A percentile compares a stretch with the other conserved stretches of the same genome.
These are phyloP conservation scores for Microctenopoma lineatum DNA, from an alignment of 2,797 vertebrate species.

Conservation along the genomic window DNA sequence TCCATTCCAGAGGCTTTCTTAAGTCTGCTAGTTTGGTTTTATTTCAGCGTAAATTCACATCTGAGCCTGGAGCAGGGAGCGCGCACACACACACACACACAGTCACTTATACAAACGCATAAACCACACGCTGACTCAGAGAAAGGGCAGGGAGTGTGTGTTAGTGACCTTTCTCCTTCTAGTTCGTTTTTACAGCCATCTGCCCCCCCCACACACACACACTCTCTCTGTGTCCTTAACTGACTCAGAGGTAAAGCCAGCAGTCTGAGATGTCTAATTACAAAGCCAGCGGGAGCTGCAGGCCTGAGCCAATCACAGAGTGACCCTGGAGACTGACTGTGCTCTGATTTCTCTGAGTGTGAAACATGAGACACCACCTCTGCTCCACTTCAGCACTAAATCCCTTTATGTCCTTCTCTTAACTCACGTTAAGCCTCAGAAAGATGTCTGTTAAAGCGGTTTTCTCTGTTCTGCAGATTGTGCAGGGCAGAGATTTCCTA, in stretches of 20 bases:
- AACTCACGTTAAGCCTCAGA: not conserved
- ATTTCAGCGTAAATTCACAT: too few species aligned
- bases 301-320: constrained; percentile 39
- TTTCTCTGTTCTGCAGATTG: not conserved
- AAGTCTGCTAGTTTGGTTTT: too few species aligned
- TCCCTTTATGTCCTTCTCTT: not conserved
- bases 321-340: not conserved
- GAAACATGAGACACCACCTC: constrained; percentile 26
- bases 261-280: constrained; percentile 28
- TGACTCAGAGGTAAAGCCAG: constrained; percentile 37
- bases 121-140: constrained; percentile 12
- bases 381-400: not conserved
- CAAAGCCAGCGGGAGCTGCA: constrained; percentile 36
- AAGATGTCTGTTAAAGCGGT: not conserved
- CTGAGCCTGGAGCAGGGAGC: not conserved
- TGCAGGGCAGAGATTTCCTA: constrained; percentile 14
- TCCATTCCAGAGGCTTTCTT: too few species aligned
- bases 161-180: constrained; percentile 40
- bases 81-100: not conserved
- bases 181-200: constrained; percentile 26
- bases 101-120: constrained; percentile 12
- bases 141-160: constrained; percentile 18
- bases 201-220: constrained; percentile 17
- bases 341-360: not conserved
- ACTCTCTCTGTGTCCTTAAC: constrained; percentile 38